Base-by-base conservation (phyloP, 2,888 invertebrate genomes). In the Aquatica leii region DNA sequence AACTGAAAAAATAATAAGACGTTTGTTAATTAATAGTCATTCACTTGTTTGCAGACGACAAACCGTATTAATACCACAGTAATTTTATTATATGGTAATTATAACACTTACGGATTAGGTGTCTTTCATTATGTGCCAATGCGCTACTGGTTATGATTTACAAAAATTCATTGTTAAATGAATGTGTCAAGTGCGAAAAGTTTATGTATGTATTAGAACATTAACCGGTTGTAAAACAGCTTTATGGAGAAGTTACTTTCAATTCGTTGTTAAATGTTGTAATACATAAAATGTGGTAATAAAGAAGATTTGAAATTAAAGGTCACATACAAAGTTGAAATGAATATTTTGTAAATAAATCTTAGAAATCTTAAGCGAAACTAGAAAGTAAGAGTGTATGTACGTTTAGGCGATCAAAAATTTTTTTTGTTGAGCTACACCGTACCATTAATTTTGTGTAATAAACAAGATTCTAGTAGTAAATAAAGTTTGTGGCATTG, bases 401-500 rank as follows among this genome's bases (percentile, higher is more conserved):
- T 24, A 6, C 24, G 24, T 24, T 24, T 24, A 6, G 24, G 24
- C 24, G 24, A 6, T 24, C 24, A 2, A 24, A 24, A 24, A 4
- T 24, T 17, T 8, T 12, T 17, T 43, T 43, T 40, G 40, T 40
- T 43, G 6, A 43, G 1, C 1, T 12, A 14, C 6, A 11, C 18
- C 18, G 18, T 46, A 18, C 20, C 46, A 46, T 46, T 46, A 18
- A 18, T 46, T 46, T 46, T 46, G 18, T 20, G 18, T 46, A 46
- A 46, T 46, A 21, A 21, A 24, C 49, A 31, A 50, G 21, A 11
- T 48, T 48, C 21, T 48, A 50, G 24, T 50, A 50, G 34, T n/a
- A n/a, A 50, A 50, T 50, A 50, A 50, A 50, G 31, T 31, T 50
- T 20, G 12, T 24, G 49, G 31, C 43, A 18, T 14, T 43, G 52